Evolutionary conservation across 2,113 vertebrate genomes (phyloP).

Genomic region (Myanophis thanlyinensis): DNA sequence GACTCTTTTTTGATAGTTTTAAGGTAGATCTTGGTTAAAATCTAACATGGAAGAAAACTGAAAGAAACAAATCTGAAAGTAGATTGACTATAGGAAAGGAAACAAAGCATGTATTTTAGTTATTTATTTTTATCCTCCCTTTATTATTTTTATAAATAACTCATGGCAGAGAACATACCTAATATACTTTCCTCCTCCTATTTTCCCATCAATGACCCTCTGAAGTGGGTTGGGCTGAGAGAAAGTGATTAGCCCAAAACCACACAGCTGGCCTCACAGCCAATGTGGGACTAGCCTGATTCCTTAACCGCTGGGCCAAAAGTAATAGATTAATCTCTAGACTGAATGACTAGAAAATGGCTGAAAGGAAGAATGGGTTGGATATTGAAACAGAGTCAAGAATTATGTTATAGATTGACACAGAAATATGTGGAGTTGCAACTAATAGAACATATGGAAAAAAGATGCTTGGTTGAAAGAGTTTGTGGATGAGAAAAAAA

Average conservation of each 20-base stretch:
- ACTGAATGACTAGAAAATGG: background rate
- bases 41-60: background rate
- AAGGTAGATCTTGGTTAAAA: background rate
- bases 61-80: background rate
- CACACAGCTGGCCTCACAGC: background rate
- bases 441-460: background rate
- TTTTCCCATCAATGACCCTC: background rate
- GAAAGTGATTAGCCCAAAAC: background rate
- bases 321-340: background rate
- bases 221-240: background rate
- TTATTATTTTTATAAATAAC: background rate
- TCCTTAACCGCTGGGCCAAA: background rate
- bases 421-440: background rate
- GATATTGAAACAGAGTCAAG: background rate
- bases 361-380: background rate
- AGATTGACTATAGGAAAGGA: background rate
- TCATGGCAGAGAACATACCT: background rate
- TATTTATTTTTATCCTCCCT: background rate
- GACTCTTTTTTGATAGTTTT: background rate
- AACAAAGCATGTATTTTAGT: background rate
- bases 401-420: background rate
- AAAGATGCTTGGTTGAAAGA: background rate
- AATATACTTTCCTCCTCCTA: background rate
- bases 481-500: background rate
- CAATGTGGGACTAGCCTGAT: background rate